A percentile compares a stretch with the other conserved stretches of the same genome.
Evolutionary conservation across 1,140 invertebrate species (phyloP).

Genomic region (Neodiprion pinetum): DNA sequence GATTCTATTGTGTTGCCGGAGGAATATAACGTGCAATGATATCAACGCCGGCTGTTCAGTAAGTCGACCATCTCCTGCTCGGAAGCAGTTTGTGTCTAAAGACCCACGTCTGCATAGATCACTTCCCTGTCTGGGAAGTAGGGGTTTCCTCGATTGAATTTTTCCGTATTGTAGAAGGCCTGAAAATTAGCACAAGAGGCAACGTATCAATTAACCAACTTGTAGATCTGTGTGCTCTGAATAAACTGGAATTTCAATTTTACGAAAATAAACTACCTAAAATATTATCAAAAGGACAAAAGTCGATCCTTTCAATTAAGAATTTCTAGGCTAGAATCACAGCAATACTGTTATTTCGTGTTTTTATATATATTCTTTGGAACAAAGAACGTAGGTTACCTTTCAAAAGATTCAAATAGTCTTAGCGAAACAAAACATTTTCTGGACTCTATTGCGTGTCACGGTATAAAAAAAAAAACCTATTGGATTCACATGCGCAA

Average conservation of each 20-base stretch:
- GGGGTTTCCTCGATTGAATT: slow-evolving; percentile 64
- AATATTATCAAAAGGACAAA: too few species aligned
- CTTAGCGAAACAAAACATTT: too few species aligned
- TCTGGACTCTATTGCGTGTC: too few species aligned
- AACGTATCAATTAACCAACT: slow-evolving; percentile 14
- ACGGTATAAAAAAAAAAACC: too few species aligned
- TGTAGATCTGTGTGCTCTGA: not conserved
- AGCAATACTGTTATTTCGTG: not conserved
- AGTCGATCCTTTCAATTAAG: too few species aligned
- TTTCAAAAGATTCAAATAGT: too few species aligned
- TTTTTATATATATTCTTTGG: slow-evolving; percentile 5
- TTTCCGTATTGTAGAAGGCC: slow-evolving; percentile 74
- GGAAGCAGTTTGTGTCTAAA: slow-evolving; percentile 72
- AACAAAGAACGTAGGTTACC: too few species aligned
- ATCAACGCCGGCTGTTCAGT: slow-evolving; percentile 89
- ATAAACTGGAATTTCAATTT: not conserved
- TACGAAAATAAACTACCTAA: not conserved
- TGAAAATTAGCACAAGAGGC: slow-evolving; percentile 37
- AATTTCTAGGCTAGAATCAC: not conserved
- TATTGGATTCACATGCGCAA: too few species aligned
- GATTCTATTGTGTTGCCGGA: slow-evolving; percentile 90
- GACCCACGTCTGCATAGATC: slow-evolving; percentile 72
- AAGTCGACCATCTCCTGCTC: slow-evolving; percentile 80
- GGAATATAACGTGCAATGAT: slow-evolving; percentile 86
- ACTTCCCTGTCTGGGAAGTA: slow-evolving; percentile 63